phyloP scores from a whole-genome alignment of 2,797 vertebrate species.

The Ataeniobius toweri region DNA sequence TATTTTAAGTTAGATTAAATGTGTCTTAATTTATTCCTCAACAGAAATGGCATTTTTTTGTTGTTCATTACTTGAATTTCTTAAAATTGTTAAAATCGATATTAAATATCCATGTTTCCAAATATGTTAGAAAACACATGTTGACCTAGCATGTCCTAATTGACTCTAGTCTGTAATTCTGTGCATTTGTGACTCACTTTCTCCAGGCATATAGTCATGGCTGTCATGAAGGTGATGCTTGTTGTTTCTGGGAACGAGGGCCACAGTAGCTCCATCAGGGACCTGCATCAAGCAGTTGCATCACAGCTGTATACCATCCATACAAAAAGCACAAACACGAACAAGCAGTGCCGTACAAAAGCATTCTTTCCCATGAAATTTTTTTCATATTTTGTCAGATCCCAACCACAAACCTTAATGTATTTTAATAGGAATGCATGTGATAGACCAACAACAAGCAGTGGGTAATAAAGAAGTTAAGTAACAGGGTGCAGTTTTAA shows the following conservation, averaged over 20 bases:
- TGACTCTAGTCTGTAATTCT: background rate
- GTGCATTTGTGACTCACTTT: conserved; percentile 84
- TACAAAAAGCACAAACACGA: background rate
- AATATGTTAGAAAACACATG: background rate
- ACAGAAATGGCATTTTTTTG: background rate
- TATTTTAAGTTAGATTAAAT: background rate
- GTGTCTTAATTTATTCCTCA: background rate
- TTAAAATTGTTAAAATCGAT: background rate
- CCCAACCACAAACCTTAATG: background rate
- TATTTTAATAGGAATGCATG: background rate
- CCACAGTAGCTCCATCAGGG: conserved; percentile 93
- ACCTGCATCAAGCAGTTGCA: conserved; percentile 78
- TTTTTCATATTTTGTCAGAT: background rate
- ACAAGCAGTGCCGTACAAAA: background rate
- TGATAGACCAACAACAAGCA: background rate
- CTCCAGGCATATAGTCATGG: conserved; percentile 95
- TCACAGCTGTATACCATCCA: background rate
- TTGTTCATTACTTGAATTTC: background rate
- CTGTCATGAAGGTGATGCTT: conserved; percentile 93
- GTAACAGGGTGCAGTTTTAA: background rate
- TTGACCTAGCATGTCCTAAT: background rate
- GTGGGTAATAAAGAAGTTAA: background rate
- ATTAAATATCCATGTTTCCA: background rate
- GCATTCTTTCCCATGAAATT: background rate
- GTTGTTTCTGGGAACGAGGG: conserved; percentile 89